phyloP scores from a whole-genome alignment of 2,797 vertebrate species.

The Pseudocheirus occidentalis region DNA sequence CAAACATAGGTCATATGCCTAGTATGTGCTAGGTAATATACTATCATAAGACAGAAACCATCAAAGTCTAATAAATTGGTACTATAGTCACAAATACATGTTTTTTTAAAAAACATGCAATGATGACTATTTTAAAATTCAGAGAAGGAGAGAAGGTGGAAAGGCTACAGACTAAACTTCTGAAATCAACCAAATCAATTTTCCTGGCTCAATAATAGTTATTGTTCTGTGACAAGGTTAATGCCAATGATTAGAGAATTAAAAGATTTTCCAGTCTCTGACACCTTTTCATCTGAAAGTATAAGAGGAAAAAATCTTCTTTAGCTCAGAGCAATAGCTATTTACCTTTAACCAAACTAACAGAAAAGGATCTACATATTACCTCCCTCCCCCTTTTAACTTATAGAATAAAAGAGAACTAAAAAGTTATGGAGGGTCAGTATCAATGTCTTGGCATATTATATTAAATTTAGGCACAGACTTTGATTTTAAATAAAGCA shows the following conservation, averaged over 20 bases:
- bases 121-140: not conserved
- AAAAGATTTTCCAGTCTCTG: slow-evolving; percentile 33
- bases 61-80: not conserved
- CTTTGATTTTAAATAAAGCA: slow-evolving; percentile 47
- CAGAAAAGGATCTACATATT: slow-evolving; percentile 53
- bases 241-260: slow-evolving; percentile 16
- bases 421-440: slow-evolving; percentile 53
- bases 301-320: not conserved
- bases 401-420: slow-evolving; percentile 53
- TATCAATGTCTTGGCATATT: slow-evolving; percentile 13
- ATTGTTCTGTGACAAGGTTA: slow-evolving; percentile 19
- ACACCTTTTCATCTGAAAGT: slow-evolving; percentile 44
- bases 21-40: not conserved
- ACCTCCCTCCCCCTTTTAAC: not conserved
- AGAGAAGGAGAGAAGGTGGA: not conserved
- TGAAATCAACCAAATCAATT: slow-evolving; percentile 21
- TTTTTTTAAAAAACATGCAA: slow-evolving; percentile 11
- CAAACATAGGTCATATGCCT: not conserved
- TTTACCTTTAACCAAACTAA: not conserved
- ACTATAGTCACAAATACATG: not conserved
- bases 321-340: not conserved
- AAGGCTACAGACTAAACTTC: slow-evolving; percentile 19
- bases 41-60: not conserved
- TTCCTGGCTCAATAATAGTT: not conserved
- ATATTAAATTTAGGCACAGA: slow-evolving; percentile 39